Evolutionary conservation across 2,113 vertebrate species (phyloP).

Genomic region (Carlito syrichta): DNA sequence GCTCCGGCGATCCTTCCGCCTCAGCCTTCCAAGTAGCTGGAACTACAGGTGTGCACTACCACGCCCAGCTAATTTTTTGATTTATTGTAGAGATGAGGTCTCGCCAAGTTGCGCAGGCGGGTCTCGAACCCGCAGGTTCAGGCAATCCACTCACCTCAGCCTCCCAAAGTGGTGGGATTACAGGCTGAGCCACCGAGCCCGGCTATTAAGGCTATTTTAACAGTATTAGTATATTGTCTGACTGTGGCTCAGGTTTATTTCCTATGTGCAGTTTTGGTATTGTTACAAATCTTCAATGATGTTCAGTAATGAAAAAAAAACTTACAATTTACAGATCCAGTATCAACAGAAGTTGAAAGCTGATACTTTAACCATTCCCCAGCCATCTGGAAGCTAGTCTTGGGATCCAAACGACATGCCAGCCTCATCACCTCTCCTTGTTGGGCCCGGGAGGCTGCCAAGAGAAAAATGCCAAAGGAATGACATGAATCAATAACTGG

Average conservation of each 20-base stretch:
- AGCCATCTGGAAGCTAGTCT: conserved; percentile 93
- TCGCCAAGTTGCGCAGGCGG: too few relatives aligned
- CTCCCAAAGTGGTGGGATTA: too few relatives aligned
- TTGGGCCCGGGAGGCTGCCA: conserved; percentile 91
- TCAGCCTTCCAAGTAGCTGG: too few relatives aligned
- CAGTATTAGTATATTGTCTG: background rate
- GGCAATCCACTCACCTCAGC: too few relatives aligned
- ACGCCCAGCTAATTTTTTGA: too few relatives aligned
- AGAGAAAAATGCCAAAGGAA: conserved; percentile 36
- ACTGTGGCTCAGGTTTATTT: background rate
- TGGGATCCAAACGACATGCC: conserved; percentile 90
- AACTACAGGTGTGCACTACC: too few relatives aligned
- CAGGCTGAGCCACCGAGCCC: too few relatives aligned
- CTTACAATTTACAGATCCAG: conserved; percentile 87
- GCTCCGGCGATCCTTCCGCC: too few relatives aligned
- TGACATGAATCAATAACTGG: background rate
- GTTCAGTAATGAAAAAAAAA: conserved; percentile 43
- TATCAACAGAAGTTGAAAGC: conserved; percentile 85
- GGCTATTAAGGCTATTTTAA: too few relatives aligned
- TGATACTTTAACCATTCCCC: conserved; percentile 93
- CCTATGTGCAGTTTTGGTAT: background rate
- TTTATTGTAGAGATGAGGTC: too few relatives aligned
- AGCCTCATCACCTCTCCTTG: conserved; percentile 92
- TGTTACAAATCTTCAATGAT: background rate
- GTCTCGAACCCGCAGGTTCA: too few relatives aligned